A percentile compares a stretch with the other conserved stretches of the same genome.
phyloP scores from a whole-genome alignment of 2,888 invertebrate species.

The Dolomedes plantarius region DNA sequence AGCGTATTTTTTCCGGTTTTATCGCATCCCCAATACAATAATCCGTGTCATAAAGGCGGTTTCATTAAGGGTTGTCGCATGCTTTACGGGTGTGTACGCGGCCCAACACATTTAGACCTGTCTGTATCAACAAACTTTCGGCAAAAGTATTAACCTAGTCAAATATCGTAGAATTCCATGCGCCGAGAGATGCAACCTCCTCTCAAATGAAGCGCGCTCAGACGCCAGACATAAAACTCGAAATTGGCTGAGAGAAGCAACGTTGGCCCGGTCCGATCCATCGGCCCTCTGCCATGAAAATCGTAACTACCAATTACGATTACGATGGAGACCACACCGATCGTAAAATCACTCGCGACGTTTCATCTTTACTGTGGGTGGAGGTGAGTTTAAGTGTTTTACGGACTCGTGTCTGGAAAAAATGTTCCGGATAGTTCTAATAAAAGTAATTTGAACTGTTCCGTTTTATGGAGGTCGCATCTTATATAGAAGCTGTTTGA shows the following conservation, averaged over 20 bases:
- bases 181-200: neutral
- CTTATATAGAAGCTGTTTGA: neutral
- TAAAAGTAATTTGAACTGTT: neutral
- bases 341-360: slow-evolving; percentile 48
- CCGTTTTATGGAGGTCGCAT: neutral
- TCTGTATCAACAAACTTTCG: no score
- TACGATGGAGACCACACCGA: slow-evolving; percentile 61
- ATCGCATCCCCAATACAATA: no score
- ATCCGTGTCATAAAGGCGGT: no score
- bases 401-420: slow-evolving; percentile 3
- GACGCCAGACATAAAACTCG: slow-evolving; percentile 45
- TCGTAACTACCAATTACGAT: slow-evolving; percentile 71
- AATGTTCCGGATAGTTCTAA: neutral
- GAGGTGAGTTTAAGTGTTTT: slow-evolving; percentile 35
- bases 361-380: neutral
- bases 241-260: slow-evolving; percentile 30
- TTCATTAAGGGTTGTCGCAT: no score
- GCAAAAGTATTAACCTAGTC: no score
- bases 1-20: no score
- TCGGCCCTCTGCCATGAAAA: slow-evolving; percentile 22
- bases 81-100: no score
- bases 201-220: slow-evolving; percentile 40
- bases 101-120: no score
- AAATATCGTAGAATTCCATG: neutral
- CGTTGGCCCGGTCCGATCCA: neutral